Evolutionary conservation across 2,888 invertebrate species (phyloP).

Genomic region (Cephus spinipes): DNA sequence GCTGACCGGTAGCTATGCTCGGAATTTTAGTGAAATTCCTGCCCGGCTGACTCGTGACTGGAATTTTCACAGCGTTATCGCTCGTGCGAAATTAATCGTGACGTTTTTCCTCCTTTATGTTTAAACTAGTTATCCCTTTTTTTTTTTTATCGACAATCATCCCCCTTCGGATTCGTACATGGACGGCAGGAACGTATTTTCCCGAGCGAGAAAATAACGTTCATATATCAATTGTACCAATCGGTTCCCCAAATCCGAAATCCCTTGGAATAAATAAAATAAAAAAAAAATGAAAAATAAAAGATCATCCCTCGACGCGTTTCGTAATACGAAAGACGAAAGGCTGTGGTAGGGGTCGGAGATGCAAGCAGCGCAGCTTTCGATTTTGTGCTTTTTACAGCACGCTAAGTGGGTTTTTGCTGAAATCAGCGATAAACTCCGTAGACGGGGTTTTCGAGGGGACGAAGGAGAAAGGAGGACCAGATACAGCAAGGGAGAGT

Average conservation of each 20-base stretch:
- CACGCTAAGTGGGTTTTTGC: slow-evolving; percentile 36
- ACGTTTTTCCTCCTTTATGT: background rate
- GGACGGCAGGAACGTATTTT: no score
- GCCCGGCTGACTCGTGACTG: slow-evolving; percentile 37
- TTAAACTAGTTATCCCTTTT: no score
- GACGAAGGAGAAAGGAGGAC: no score
- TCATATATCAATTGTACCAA: no score
- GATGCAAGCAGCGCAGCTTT: background rate
- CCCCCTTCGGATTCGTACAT: no score
- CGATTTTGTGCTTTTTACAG: slow-evolving; percentile 26
- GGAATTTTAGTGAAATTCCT: slow-evolving; percentile 57
- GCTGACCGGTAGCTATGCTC: slow-evolving; percentile 38
- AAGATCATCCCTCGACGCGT: background rate
- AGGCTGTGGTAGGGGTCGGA: no score
- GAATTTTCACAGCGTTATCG: slow-evolving; percentile 36
- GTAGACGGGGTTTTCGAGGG: background rate
- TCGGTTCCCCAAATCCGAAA: no score
- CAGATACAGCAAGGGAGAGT: no score
- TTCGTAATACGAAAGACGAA: no score
- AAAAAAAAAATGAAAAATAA: background rate
- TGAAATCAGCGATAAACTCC: slow-evolving; percentile 36
- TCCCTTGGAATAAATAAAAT: background rate
- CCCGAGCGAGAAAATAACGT: no score
- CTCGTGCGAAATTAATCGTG: background rate
- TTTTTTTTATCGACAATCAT: no score